Conservation (phyloP, 2,113 vertebrate genomes). For the Melierax canorus region DNA sequence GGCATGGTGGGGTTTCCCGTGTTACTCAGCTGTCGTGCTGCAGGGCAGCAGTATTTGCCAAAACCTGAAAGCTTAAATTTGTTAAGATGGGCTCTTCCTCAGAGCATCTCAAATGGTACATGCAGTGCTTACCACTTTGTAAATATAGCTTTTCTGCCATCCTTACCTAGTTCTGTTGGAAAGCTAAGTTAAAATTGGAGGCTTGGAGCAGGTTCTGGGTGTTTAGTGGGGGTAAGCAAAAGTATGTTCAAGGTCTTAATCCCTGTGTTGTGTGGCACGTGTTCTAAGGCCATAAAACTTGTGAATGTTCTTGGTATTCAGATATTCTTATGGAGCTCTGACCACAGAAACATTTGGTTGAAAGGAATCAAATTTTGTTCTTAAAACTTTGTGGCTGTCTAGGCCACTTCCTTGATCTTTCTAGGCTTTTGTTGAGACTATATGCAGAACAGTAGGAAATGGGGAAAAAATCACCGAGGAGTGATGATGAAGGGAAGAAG, state of each 20-base stretch:
- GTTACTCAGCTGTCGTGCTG: not conserved
- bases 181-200: not conserved
- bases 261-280: fast-evolving
- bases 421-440: not conserved
- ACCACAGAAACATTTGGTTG: fast-evolving
- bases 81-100: not conserved
- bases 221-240: not conserved
- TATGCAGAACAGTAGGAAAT: not conserved
- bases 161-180: not conserved
- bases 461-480: not conserved
- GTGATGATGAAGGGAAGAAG: not conserved
- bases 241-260: not conserved
- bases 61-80: not conserved
- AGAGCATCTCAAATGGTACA: not conserved
- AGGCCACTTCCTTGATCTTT: not conserved
- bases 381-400: not conserved
- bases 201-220: not conserved
- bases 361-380: not conserved
- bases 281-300: not conserved
- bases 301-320: fast-evolving
- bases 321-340: not conserved
- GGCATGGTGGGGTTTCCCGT: fast-evolving
- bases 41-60: not conserved
- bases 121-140: not conserved
- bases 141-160: not conserved